Evolutionary conservation across 2,888 invertebrate species (phyloP), one percentile per base, ranked within the genome.

Genomic region (Temnothorax ravouxi): DNA sequence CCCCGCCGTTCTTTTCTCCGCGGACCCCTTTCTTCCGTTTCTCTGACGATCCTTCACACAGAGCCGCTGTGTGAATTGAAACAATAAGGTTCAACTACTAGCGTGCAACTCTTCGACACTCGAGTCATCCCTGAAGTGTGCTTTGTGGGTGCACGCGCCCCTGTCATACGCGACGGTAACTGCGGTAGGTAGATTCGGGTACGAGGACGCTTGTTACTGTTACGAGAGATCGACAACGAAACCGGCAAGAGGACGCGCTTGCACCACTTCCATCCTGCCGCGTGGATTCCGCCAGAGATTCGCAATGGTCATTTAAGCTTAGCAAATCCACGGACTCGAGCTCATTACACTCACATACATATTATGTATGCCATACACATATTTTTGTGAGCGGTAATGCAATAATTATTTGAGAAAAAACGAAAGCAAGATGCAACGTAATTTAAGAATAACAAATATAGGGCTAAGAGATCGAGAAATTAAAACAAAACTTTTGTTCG

Each of bases 71-170:
- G 85, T 88, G 90, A 91, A 91, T 92, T 92, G 93, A 93, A 93
- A 93, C 93, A 94, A 94, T 94, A 90, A 92, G 89, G 91, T 91
- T 92, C 92, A 93, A 93, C 93, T 92, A 79, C 91, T 89, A 90
- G 87, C 87, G 89, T 87, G 91, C 90, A 90, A 88, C 88, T 89
- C 88, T 90, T 89, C 88, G 88, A 88, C 91, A 93, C 94, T 93
- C 93, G 93, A 93, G 93, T 93, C 93, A 93, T 94, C 92, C 91
- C 90, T 91, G 86, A 91, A 94, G 94, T 91, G 93, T 87, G 92
- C 92, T 94, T 94, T 94, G 94, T 93, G 92, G 93, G 93, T 92
- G 92, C 94, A 94, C 93, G 94, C 93, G 93, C 92, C 94, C 93
- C 89, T 89, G 92, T 90, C 88, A 85, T 87, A 87, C 91, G 89